Evolutionary conservation across 2,888 invertebrate genomes (phyloP), one percentile per base, ranked within the genome.

Genomic region (Cheilosia pagana): DNA sequence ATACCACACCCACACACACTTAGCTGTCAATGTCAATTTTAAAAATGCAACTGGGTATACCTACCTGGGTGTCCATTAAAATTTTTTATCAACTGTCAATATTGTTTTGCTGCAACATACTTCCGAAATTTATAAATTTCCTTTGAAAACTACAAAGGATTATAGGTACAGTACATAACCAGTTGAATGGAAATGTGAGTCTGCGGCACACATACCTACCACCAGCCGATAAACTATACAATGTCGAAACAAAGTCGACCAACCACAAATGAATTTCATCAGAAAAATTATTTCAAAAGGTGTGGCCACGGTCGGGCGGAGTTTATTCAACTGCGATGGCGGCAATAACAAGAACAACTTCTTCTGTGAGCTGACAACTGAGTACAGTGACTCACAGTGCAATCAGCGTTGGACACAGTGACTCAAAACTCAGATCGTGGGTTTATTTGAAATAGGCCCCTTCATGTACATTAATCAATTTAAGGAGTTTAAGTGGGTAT

Each of bases 321-420:
- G 86, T 79, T 83, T 75, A 68, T 78, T 83, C 74, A 53, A 65
- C 78, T 74, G 68, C 79, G 52, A 79, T 83, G 83, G 83, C 79
- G 63, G 52, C 62, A 19, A 28, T 48, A 53, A 16, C 62, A 19
- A 28, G 41, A 53, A 16, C 14, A 14, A 48, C 19, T 70, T 63
- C n/a, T 41, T 12, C 2, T 43, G 41, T 50, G 12, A 57, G 31
- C 25, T 53, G 16, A 28, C 2, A 8, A 8, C 28, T 28, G 8
- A 8, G 28, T 63, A 65, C 79, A 81, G 74, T 68, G 81, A 55
- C 14, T 35, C 62, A 57, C 12, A 43, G 28, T 14, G n/a, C 35
- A 50, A 19, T 0, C 3, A 39, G 12, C 16, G 1, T 1, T 50
- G 14, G 23, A 10, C 14, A 28, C 28, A 53, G n/a, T 55, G 16